A percentile compares a stretch with the other conserved stretches of the same genome.
These are phyloP conservation scores for Lamellibrachia columna DNA, from an alignment of 2,888 invertebrate genomes.

Conservation along the genomic window DNA sequence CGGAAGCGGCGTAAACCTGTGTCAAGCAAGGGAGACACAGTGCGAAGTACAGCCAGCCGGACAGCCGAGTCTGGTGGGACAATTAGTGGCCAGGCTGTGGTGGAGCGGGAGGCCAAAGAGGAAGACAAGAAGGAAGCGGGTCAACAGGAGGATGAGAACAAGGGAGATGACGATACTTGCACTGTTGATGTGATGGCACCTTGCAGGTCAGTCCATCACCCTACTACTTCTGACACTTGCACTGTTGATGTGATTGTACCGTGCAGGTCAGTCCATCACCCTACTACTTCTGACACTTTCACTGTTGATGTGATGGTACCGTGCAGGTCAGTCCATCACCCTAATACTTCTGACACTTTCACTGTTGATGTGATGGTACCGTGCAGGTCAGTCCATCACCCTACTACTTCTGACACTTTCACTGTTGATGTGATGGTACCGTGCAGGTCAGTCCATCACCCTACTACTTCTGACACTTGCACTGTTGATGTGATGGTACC, in stretches of 20 bases:
- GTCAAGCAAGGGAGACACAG: not conserved
- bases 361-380: too few relatives aligned
- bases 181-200: not conserved
- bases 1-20: not conserved
- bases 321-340: too few relatives aligned
- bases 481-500: too few relatives aligned
- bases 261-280: not conserved
- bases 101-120: constrained; percentile 29
- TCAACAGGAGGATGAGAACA: constrained; percentile 22
- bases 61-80: not conserved
- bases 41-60: not conserved
- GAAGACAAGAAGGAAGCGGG: constrained; percentile 45
- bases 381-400: too few relatives aligned
- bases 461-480: not conserved
- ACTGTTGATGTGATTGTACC: not conserved
- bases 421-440: too few relatives aligned
- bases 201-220: constrained; percentile 21
- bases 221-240: not conserved
- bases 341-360: not conserved
- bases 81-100: not conserved
- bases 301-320: not conserved
- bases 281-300: not conserved
- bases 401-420: not conserved
- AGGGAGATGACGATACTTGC: not conserved
- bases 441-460: too few relatives aligned